A percentile compares a stretch with the other conserved stretches of the same genome.
These are phyloP conservation scores for Gracilinanus agilis DNA, from an alignment of 2,113 vertebrate species.

Conservation along the genomic window DNA sequence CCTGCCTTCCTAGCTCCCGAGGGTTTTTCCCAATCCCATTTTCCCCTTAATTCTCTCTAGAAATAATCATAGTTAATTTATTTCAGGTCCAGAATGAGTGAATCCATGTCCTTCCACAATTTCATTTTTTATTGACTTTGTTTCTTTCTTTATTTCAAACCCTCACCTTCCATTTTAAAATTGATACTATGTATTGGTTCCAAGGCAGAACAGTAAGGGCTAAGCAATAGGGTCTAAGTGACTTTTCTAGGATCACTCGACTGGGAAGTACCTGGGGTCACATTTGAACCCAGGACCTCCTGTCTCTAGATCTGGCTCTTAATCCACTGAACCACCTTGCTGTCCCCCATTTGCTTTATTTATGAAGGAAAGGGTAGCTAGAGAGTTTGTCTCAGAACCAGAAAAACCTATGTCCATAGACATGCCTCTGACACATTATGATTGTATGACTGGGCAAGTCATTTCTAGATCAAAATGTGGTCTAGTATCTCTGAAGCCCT, in stretches of 20 bases:
- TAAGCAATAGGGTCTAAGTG: too few relatives aligned
- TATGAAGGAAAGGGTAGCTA: not conserved
- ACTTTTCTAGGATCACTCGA: too few relatives aligned
- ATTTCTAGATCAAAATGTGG: not conserved
- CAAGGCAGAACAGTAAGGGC: too few relatives aligned
- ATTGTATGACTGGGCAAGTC: not conserved
- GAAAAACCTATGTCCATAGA: not conserved
- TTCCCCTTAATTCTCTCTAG: not conserved
- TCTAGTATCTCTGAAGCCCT: not conserved
- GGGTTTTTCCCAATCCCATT: not conserved
- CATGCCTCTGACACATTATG: not conserved
- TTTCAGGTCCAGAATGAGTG: not conserved
- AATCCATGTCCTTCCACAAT: not conserved
- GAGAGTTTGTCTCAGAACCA: not conserved
- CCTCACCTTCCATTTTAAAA: too few relatives aligned
- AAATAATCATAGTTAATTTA: not conserved
- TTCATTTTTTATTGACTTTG: not conserved
- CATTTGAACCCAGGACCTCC: too few relatives aligned
- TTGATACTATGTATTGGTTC: too few relatives aligned
- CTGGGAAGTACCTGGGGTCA: too few relatives aligned
- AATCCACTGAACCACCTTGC: too few relatives aligned
- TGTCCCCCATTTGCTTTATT: too few relatives aligned
- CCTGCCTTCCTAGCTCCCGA: not conserved
- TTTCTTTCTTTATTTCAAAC: not conserved
- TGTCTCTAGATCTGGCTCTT: too few relatives aligned